phyloP scores from a whole-genome alignment of 2,113 vertebrate genomes.

The Australoheros scitulus region DNA sequence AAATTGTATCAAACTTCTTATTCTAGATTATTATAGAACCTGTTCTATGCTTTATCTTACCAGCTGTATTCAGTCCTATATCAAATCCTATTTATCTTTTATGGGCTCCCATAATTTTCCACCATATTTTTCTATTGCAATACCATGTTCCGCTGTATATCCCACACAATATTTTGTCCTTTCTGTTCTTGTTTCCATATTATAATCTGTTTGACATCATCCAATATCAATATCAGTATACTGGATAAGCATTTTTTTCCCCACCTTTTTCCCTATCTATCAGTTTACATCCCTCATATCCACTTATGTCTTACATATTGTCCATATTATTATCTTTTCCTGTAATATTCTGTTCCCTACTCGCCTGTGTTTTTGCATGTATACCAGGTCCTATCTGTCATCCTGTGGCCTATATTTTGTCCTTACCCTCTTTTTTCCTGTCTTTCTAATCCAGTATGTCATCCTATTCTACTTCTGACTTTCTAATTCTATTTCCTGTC shows the following conservation, averaged over 20 bases:
- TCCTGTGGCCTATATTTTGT: background rate
- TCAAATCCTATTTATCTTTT: background rate
- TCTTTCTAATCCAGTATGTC: background rate
- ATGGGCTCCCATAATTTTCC: background rate
- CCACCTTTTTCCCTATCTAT: background rate
- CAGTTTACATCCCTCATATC: background rate
- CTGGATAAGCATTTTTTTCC: background rate
- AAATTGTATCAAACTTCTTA: background rate
- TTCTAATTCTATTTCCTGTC: background rate
- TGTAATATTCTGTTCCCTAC: background rate
- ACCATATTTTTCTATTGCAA: background rate
- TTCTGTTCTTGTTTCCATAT: background rate
- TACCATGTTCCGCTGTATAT: background rate
- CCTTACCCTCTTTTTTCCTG: background rate
- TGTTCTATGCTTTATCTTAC: rapidly evolving
- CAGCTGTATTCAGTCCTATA: background rate
- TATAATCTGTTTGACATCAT: background rate
- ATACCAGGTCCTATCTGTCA: background rate
- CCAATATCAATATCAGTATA: background rate
- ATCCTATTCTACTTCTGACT: background rate
- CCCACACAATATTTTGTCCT: background rate
- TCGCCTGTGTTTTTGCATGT: background rate
- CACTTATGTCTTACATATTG: background rate
- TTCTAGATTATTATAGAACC: background rate
- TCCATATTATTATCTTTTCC: background rate